phyloP scores from a whole-genome alignment of 2,113 vertebrate genomes.

The Trichomycterus rosablanca region DNA sequence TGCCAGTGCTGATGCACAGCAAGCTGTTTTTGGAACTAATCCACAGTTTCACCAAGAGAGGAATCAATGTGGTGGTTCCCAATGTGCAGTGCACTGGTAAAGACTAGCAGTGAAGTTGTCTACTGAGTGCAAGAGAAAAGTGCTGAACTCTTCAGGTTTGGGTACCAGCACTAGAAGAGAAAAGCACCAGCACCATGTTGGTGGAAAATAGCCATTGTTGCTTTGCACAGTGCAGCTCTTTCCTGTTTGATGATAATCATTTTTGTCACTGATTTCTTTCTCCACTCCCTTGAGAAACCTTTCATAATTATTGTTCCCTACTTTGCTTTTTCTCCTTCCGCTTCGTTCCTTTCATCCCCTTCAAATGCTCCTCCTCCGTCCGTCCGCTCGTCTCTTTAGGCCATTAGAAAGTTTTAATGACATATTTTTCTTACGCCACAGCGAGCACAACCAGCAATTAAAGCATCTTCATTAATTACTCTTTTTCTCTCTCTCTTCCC shows the following conservation, averaged over 20 bases:
- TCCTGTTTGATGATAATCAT: slow-evolving; percentile 76
- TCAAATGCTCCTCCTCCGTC: slow-evolving; percentile 48
- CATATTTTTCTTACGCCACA: slow-evolving; percentile 27
- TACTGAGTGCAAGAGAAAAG: too few relatives aligned
- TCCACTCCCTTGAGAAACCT: slow-evolving; percentile 64
- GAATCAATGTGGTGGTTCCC: too few relatives aligned
- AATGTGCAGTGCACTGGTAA: too few relatives aligned
- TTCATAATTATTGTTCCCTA: slow-evolving; percentile 65
- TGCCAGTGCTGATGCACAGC: too few relatives aligned
- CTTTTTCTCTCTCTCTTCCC: slow-evolving; percentile 54
- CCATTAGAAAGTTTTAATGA: slow-evolving; percentile 36
- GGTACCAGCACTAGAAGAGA: too few relatives aligned
- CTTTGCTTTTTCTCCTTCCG: slow-evolving; percentile 52
- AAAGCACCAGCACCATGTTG: too few relatives aligned
- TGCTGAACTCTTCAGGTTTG: too few relatives aligned
- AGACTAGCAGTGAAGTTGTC: too few relatives aligned
- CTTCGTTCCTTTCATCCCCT: slow-evolving; percentile 55
- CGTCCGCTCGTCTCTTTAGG: slow-evolving; percentile 16
- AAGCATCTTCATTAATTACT: slow-evolving; percentile 43
- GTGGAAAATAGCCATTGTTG: too few relatives aligned
- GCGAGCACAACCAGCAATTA: slow-evolving; percentile 27
- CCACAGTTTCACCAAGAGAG: too few relatives aligned
- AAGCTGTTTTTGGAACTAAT: too few relatives aligned
- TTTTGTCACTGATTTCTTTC: slow-evolving; percentile 73
- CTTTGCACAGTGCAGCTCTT: too few relatives aligned